Evolutionary conservation across 2,888 invertebrate genomes (phyloP), one percentile per base, ranked within the genome.

Genomic region (Tachina grossa): DNA sequence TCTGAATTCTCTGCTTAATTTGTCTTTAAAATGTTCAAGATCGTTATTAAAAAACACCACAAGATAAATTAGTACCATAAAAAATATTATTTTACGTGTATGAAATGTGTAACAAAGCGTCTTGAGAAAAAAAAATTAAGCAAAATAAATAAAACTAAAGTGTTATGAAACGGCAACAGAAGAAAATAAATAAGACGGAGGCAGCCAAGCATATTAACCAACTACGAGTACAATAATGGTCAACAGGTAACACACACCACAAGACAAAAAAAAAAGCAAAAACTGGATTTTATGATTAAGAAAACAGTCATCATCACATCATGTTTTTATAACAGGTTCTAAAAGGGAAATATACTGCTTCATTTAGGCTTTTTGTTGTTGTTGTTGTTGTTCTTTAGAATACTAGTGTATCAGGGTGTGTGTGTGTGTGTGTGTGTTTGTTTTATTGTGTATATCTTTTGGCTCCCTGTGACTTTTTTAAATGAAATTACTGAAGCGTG

Each of bases 401-500:
- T n/a, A n/a, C 31, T 0, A 31, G 31, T 31, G 31, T 6, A 31
- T 5, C 6, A 6, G 31, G 31, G 31, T 31, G 31, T 31, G 31
- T 31, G 31, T 31, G 31, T 22, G 22, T 22, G 22, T 22, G 61
- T 63, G 5, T 69, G 22, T 69, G n/a, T 5, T 53, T 57, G 9
- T 51, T 16, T 10, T 22, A 68, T 49, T 49, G 59, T 55, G n/a
- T n/a, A n/a, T n/a, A 22, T 31, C 31, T 31, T 1, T 31, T 19
- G 55, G 22, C 55, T 66, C 69, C 47, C 88, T 68, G 83, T 76
- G 83, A 79, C 78, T 82, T 78, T n/a, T 69, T 91, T 89, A 89
- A 90, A 89, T 90, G 90, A 91, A 91, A 90, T 91, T 90, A 91
- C 90, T 91, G 91, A 91, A 90, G 91, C 91, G 89, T 88, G 88